phyloP scores from a whole-genome alignment of 2,888 invertebrate genomes.

The Thecophora atra region DNA sequence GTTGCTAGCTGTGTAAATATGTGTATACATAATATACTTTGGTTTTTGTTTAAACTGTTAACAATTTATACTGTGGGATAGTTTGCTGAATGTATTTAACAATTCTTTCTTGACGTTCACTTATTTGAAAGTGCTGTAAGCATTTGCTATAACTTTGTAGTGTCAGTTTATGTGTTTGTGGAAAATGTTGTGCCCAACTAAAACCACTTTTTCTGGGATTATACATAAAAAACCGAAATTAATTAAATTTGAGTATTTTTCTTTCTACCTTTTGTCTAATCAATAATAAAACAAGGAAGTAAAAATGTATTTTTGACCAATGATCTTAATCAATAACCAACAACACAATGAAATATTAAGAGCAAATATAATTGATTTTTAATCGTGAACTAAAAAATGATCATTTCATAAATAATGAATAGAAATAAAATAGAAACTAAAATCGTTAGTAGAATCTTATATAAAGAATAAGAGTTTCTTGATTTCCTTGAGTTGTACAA shows the following conservation, averaged over 20 bases:
- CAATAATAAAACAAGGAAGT: too few relatives aligned
- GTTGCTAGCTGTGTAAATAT: constrained; percentile 1
- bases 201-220: neutral
- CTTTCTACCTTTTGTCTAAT: too few relatives aligned
- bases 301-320: too few relatives aligned
- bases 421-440: neutral
- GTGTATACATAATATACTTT: constrained; percentile 22
- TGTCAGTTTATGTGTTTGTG: neutral
- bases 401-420: too few relatives aligned
- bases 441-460: neutral
- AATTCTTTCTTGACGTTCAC: neutral
- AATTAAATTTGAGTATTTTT: neutral
- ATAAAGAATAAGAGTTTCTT: neutral
- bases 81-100: constrained; percentile 27
- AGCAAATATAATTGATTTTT: too few relatives aligned
- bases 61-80: constrained; percentile 35
- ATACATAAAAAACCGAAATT: neutral
- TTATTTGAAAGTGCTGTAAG: neutral
- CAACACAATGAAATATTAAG: too few relatives aligned
- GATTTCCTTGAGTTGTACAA: neutral
- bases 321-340: too few relatives aligned
- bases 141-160: neutral
- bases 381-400: too few relatives aligned
- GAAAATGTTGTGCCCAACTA: too few relatives aligned
- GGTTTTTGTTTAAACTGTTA: constrained; percentile 31